Evolutionary conservation across 2,113 vertebrate species (phyloP), one percentile per base, ranked within the genome.

Genomic region (Phrynosoma blainvillii): DNA sequence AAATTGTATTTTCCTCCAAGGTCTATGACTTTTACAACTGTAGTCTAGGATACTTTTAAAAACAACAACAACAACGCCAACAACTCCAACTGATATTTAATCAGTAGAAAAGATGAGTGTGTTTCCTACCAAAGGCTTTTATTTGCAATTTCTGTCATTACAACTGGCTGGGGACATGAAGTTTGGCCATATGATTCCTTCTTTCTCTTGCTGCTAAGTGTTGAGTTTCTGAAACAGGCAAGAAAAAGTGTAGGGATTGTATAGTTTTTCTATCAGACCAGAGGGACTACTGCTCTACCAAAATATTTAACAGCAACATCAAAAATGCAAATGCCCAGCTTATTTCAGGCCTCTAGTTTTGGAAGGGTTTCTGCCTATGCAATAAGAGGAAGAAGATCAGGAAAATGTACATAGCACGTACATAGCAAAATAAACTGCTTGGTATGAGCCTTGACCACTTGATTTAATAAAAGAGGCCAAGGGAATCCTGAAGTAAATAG

Each of bases 1-100:
- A 94, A 92, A 87, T 84, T 6, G 0, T 56, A 36, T 62, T 91
- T 90, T 77, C 36, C 68, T 87, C 73, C 52, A 91, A 81, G 47
- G 71, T 66, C 30, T 75, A 65, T 32, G 21, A 59, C n/a, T 25
- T 87, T 87, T 62, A 81, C 79, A 81, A 23, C 5, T 74, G 68
- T 27, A 30, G 23, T 0, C 30, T 13, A 36, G 25, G 40, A 27
- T 21, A 25, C 7, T 36, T 76, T 14, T 25, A 47, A 20, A 21
- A 73, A 74, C 30, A 62, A 5, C 12, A 62, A 23, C 18, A 52
- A 56, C 27, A 68, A 68, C 1, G 70, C 27, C 10, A 71, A 30
- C n/a, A 84, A 30, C 68, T 71, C 68, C 10, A 71, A 23, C 59
- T 59, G n/a, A 73, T 13, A 13, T 52, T 86, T 73, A 59, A 16